These are phyloP conservation scores for Nephrotoma flavescens DNA, from an alignment of 2,888 invertebrate genomes.

Conservation along the genomic window DNA sequence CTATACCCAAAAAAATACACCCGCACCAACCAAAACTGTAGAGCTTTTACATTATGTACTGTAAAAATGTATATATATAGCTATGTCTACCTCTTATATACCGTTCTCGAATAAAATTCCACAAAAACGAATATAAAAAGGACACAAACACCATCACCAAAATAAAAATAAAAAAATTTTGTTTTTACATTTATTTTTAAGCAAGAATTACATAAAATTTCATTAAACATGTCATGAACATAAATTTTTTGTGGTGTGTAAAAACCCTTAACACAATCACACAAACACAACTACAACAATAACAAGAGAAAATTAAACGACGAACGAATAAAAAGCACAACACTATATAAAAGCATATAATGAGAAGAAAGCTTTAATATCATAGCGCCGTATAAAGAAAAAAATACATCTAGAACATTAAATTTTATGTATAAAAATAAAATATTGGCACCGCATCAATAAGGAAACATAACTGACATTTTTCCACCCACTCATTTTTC, in stretches of 20 bases:
- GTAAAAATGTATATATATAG: no score
- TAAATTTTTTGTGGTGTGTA: background rate
- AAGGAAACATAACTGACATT: background rate
- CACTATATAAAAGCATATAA: background rate
- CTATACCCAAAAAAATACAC: background rate
- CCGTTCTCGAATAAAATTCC: background rate
- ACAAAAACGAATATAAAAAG: background rate
- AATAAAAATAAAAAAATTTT: background rate
- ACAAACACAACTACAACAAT: background rate
- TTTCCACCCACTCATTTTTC: background rate
- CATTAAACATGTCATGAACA: background rate
- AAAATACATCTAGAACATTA: background rate
- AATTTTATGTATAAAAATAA: background rate
- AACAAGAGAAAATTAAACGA: background rate
- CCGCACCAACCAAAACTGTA: background rate
- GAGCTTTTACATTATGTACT: background rate
- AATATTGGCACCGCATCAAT: background rate
- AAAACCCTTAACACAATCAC: background rate
- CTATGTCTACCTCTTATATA: background rate
- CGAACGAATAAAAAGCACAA: background rate
- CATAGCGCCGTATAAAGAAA: background rate
- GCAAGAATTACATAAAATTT: background rate
- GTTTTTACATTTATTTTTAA: background rate
- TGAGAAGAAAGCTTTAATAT: background rate
- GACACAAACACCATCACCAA: background rate